A percentile compares a stretch with the other conserved stretches of the same genome.
These are phyloP conservation scores for Sebastes itinus DNA, from an alignment of 2,797 vertebrate species.

Conservation along the genomic window DNA sequence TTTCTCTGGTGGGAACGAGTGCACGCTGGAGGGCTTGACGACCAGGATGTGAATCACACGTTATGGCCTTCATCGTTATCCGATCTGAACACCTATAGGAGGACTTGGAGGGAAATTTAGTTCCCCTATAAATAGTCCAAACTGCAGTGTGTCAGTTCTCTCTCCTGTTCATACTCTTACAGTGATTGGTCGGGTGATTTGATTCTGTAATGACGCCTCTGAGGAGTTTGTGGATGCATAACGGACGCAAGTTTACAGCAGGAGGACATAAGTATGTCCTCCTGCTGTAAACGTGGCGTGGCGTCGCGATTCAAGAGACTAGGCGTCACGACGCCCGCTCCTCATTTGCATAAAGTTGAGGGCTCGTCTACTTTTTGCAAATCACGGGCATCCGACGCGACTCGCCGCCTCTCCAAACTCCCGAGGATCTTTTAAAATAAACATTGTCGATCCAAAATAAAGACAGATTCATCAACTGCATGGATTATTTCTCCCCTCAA, in stretches of 20 bases:
- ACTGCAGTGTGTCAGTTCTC: background rate
- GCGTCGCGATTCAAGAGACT: too few relatives aligned
- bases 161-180: background rate
- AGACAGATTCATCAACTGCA: too few relatives aligned
- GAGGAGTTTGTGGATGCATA: background rate
- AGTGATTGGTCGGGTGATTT: background rate
- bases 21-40: background rate
- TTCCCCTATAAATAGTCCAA: background rate
- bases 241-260: background rate
- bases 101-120: too few relatives aligned
- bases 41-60: background rate
- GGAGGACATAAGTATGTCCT: background rate
- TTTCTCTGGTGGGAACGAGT: background rate
- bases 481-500: too few relatives aligned
- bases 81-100: background rate
- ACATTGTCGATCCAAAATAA: too few relatives aligned
- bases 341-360: too few relatives aligned
- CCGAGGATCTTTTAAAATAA: too few relatives aligned
- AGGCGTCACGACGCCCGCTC: too few relatives aligned
- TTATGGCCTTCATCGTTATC: background rate
- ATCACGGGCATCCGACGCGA: too few relatives aligned
- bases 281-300: too few relatives aligned
- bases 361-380: too few relatives aligned
- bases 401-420: too few relatives aligned
- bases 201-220: background rate